Conservation (phyloP, 2,888 invertebrate species). For the Erannis defoliaria region DNA sequence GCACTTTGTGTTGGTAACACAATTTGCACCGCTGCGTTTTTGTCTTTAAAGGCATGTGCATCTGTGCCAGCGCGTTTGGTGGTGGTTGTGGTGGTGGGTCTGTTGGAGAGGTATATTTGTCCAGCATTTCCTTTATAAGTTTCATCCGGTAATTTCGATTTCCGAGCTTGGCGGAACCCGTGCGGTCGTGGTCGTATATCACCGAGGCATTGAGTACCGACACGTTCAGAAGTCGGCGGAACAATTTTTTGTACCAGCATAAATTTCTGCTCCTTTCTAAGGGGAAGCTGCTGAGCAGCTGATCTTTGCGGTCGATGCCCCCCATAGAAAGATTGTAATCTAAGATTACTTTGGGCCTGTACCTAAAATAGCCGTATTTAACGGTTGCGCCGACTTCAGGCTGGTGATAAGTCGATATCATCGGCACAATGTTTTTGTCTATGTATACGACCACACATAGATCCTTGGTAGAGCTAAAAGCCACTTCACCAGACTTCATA, state of each 20-base stretch:
- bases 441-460: slow-evolving; percentile 40
- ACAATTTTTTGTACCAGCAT: neutral
- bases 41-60: slow-evolving; percentile 24
- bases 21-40: slow-evolving; percentile 29
- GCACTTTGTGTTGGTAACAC: slow-evolving; percentile 27
- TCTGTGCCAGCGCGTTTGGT: slow-evolving; percentile 11
- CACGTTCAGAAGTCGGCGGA: slow-evolving; percentile 30
- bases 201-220: slow-evolving; percentile 31
- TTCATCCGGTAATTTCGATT: slow-evolving; percentile 12
- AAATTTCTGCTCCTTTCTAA: neutral
- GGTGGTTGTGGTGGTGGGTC: neutral
- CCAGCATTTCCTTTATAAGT: slow-evolving; percentile 22
- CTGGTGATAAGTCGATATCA: slow-evolving; percentile 12
- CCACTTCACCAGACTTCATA: slow-evolving; percentile 38
- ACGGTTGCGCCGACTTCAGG: neutral
- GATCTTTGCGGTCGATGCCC: neutral
- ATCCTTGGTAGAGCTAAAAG: slow-evolving; percentile 40
- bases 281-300: neutral
- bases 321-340: neutral
- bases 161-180: slow-evolving; percentile 5
- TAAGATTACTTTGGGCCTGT: neutral
- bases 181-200: slow-evolving; percentile 20
- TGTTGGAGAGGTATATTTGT: neutral
- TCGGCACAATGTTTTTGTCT: slow-evolving; percentile 32
- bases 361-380: neutral